Evolutionary conservation across 2,888 invertebrate species (phyloP).

Genomic region (Clanis bilineata): DNA sequence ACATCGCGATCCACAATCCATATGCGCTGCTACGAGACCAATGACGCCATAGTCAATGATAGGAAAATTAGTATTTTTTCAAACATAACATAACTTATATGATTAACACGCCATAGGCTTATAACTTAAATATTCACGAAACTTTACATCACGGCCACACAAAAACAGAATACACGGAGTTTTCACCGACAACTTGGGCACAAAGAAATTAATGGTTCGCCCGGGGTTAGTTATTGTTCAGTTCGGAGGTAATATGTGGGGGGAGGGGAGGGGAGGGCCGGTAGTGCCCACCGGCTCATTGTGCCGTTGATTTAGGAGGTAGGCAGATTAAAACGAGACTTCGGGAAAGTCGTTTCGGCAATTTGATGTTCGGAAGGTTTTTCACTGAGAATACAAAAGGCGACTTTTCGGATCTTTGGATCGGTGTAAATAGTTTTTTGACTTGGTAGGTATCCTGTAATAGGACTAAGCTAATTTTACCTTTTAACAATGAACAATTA

Average conservation of each 20-base stretch:
- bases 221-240: conserved; percentile 18
- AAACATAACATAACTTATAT: too few species aligned
- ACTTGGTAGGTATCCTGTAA: too few species aligned
- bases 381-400: background rate
- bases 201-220: conserved; percentile 22
- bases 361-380: background rate
- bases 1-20: too few species aligned
- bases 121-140: conserved; percentile 21
- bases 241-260: conserved; percentile 10
- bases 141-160: conserved; percentile 27
- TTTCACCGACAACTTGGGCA: conserved; percentile 31
- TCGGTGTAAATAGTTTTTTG: too few species aligned
- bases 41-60: too few species aligned
- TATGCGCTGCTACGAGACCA: too few species aligned
- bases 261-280: conserved; percentile 7
- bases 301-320: background rate
- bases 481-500: too few species aligned
- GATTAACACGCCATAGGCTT: background rate
- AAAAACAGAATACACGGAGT: conserved; percentile 34
- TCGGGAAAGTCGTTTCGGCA: background rate
- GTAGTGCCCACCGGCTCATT: background rate
- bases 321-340: conserved; percentile 7
- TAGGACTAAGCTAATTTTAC: too few species aligned
- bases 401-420: too few species aligned
- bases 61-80: too few species aligned